These are phyloP conservation scores for Listrodromus nycthemerus DNA, from an alignment of 2,888 invertebrate species.

Conservation along the genomic window DNA sequence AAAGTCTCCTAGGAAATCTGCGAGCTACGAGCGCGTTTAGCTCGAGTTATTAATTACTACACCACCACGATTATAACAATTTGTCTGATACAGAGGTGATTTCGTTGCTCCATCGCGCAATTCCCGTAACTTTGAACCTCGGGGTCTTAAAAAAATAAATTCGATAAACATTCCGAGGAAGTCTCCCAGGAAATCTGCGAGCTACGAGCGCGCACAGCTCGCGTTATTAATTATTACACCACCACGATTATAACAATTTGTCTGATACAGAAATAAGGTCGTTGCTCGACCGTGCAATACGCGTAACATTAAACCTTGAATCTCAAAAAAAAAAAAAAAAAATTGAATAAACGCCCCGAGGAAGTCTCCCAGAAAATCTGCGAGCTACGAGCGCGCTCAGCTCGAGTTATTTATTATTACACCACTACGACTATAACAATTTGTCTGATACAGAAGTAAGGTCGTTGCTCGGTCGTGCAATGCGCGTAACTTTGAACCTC, in stretches of 20 bases:
- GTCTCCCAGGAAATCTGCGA: too few species aligned
- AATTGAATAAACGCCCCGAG: too few species aligned
- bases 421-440: not conserved
- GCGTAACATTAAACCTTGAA: constrained; percentile 5
- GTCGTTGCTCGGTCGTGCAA: constrained; percentile 9
- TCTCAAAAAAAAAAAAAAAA: constrained; percentile 3
- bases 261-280: not conserved
- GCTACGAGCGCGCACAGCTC: too few species aligned
- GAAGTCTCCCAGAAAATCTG: too few species aligned
- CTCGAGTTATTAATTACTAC: not conserved
- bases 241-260: not conserved
- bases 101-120: constrained; percentile 12
- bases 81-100: not conserved
- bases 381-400: too few species aligned
- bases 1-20: constrained; percentile 4
- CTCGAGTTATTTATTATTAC: not conserved
- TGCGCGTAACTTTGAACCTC: constrained; percentile 17
- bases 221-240: not conserved
- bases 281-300: not conserved
- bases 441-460: not conserved
- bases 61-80: not conserved
- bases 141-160: not conserved
- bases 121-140: constrained; percentile 11
- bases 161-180: too few species aligned
- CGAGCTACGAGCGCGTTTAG: not conserved